Evolutionary conservation across 2,797 vertebrate genomes (phyloP).

Genomic region (Lateolabrax maculatus): DNA sequence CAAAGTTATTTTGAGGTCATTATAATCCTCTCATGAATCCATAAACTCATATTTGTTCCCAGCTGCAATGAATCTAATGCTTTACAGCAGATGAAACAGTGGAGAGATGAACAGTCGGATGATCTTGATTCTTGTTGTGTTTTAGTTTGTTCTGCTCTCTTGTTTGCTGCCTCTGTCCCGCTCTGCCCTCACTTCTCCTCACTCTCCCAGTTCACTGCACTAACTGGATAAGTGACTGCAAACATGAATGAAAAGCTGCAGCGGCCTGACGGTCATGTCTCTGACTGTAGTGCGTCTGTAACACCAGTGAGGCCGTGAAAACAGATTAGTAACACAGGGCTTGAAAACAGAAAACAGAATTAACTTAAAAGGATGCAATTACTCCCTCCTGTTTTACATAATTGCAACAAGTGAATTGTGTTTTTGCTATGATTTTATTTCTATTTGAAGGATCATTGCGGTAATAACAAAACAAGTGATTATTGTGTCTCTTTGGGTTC

Average conservation of each 20-base stretch:
- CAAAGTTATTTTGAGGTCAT: conserved; percentile 17
- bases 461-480: neutral
- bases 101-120: neutral
- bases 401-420: neutral
- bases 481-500: conserved; percentile 38
- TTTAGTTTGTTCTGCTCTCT: neutral
- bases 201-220: conserved; percentile 30
- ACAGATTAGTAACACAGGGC: neutral
- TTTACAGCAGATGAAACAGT: conserved; percentile 21
- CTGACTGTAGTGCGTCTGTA: neutral
- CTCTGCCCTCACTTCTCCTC: conserved; percentile 18
- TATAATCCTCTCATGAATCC: conserved; percentile 37
- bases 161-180: neutral
- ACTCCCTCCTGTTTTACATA: neutral
- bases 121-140: neutral
- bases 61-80: conserved; percentile 1
- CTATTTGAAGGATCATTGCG: neutral
- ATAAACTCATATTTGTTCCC: conserved; percentile 35
- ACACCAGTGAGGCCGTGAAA: neutral
- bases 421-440: conserved; percentile 8
- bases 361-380: neutral
- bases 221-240: conserved; percentile 46
- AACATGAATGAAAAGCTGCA: conserved; percentile 47
- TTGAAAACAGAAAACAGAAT: conserved; percentile 2
- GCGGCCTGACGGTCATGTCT: neutral